Evolutionary conservation across 1,140 invertebrate genomes (phyloP), one percentile per base, ranked within the genome.

Genomic region (Tetranychus urticae): DNA sequence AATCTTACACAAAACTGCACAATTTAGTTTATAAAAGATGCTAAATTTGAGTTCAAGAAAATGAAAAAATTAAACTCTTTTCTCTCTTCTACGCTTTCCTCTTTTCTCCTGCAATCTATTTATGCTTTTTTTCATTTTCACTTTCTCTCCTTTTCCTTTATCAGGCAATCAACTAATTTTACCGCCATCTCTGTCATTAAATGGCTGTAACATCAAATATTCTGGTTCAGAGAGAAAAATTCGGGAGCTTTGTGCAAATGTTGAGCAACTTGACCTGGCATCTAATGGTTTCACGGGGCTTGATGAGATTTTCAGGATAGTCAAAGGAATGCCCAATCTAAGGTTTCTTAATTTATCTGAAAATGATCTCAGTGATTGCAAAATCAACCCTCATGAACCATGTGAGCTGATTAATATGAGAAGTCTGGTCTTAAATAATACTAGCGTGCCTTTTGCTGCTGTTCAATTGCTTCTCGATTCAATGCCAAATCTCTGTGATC

Each of bases 321-420:
- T 91, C 56, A 78, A 83, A 68, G 80, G 85, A 68, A 88, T 89
- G 78, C 87, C 87, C 4, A 80, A 81, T 65, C 79, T 92, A 48
- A 82, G 85, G 68, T 91, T 91, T 72, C 79, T 90, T 7, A 93
- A 93, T 71, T 73, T 93, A 62, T 90, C 86, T 69, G 88, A 88
- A 72, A 93, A 93, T 71, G 77, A 79, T 58, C 73, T 92, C 12
- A 59, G 52, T 47, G 10, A 55, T 14, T 55, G 10, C n/a, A 46
- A 46, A 7, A 46, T 10, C 45, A 46, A 37, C 35, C 13, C 34
- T 10, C 36, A 4, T 13, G 14, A 58, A 13, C 36, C 33, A 37
- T 23, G 23, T 31, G 36, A 12, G 34, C 58, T 64, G 60, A 48
- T 62, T 34, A 67, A 64, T 78, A 73, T 89, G 6, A 80, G 77